Base-by-base conservation (phyloP, 2,113 vertebrate species). In the Saguinus midas region DNA sequence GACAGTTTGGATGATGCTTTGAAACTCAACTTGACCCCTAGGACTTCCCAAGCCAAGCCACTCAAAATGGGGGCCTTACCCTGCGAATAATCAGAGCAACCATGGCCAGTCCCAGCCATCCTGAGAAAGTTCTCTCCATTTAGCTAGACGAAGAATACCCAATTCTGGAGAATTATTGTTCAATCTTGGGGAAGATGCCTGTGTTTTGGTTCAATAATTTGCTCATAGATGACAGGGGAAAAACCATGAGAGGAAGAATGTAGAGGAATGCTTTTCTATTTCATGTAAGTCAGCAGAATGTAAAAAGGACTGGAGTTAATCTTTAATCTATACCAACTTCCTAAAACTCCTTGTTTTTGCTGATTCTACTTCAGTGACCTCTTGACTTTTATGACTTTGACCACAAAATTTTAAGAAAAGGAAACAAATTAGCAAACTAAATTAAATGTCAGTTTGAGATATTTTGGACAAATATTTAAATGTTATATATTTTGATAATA, bases 341-440 rank as follows among this genome's bases (percentile, higher is more conserved):
- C 57, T 40, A 7, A 70, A 87, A 95, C 43, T 96, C 43, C 35
- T 90, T 75, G 48, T 79, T 86, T 90, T 50, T 82, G 57, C 68
- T 89, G 52, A 72, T 78, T 81, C 12, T 82, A 50, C 37, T 96
- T 95, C 87, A 88, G 84, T 35, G 76, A 96, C 76, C 68, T 93
- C 70, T 96, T 95, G 55, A 97, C 93, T 95, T 95, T 80, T 83
- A 88, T 95, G 93, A 95, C 64, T 87, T 75, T 70, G 66, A 97
- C 88, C 81, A 97, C 83, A 94, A 95, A 96, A 84, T 94, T 96
- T 91, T 96, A 95, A 97, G 96, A 97, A 96, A n/a, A 90, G 93
- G 95, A 97, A 96, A 95, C 66, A 84, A 94, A 75, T 87, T 75
- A 95, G 79, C 48, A 89, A 97, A 91, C 73, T 68, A 96, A 92